phyloP scores from a whole-genome alignment of 1,140 invertebrate genomes.

The Chelonus insularis region DNA sequence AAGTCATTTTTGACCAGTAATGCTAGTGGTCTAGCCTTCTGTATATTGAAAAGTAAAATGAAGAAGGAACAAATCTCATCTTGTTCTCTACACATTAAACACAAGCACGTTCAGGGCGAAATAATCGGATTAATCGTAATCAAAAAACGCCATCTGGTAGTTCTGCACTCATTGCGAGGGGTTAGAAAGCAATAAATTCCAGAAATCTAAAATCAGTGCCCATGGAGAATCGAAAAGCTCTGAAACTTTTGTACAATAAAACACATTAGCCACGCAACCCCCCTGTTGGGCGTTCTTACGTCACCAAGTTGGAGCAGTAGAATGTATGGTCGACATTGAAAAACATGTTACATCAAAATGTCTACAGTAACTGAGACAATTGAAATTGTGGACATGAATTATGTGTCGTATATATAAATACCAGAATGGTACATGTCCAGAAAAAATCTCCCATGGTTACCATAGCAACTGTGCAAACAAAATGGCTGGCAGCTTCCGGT shows the following conservation, averaged over 20 bases:
- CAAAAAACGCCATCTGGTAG: conserved; percentile 44
- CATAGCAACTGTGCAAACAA: conserved; percentile 60
- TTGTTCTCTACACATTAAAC: neutral
- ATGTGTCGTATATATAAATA: conserved; percentile 8
- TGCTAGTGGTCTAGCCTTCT: too few relatives aligned
- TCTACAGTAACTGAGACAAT: neutral
- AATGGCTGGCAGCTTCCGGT: conserved; percentile 59
- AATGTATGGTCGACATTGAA: too few relatives aligned
- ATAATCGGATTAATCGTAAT: conserved; percentile 52
- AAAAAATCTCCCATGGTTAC: conserved; percentile 55
- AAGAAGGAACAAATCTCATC: neutral
- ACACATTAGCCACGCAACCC: conserved; percentile 43
- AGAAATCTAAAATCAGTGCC: conserved; percentile 53
- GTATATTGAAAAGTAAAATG: neutral
- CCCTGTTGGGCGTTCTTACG: neutral
- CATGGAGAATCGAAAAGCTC: conserved; percentile 38
- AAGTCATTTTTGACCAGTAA: too few relatives aligned
- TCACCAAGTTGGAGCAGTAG: neutral
- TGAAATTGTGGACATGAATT: neutral
- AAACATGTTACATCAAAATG: neutral
- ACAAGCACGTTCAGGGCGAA: conserved; percentile 4
- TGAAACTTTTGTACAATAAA: conserved; percentile 38
- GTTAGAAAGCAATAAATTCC: conserved; percentile 47
- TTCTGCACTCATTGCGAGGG: neutral
- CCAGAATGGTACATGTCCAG: conserved; percentile 30